These are phyloP conservation scores for Parazoanthus atlanticus DNA, from an alignment of 92 coral and sea anemone genomes.

Conservation along the genomic window DNA sequence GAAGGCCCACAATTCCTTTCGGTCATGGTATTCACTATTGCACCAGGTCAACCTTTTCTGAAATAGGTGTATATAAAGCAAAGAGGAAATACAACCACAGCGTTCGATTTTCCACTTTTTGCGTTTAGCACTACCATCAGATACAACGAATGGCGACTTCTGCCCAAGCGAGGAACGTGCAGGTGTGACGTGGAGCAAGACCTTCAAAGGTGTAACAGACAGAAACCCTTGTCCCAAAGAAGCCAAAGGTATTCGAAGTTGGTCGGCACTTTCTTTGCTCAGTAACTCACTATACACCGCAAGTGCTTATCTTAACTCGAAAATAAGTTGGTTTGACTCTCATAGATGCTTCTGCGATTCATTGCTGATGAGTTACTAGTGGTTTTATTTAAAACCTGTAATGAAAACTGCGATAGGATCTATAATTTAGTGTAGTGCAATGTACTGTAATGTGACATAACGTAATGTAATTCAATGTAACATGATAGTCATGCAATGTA, in stretches of 20 bases:
- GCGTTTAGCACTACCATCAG: constrained; percentile 43
- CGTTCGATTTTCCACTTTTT: background rate
- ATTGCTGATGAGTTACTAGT: background rate
- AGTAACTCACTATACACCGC: background rate
- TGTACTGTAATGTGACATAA: background rate
- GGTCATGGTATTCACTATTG: too few relatives aligned
- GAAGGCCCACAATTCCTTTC: too few relatives aligned
- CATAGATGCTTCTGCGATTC: background rate
- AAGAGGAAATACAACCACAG: too few relatives aligned
- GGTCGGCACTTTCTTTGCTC: background rate
- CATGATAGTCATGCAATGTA: too few relatives aligned
- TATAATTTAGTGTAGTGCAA: background rate
- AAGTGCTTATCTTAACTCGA: background rate
- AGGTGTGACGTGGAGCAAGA: constrained; percentile 65
- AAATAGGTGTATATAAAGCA: too few relatives aligned
- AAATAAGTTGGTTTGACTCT: background rate
- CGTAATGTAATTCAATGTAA: too few relatives aligned
- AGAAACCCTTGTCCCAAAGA: constrained; percentile 64
- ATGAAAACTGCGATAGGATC: background rate
- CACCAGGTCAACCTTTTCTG: too few relatives aligned
- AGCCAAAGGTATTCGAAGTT: constrained; percentile 39
- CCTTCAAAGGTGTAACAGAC: constrained; percentile 55
- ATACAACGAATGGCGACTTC: constrained; percentile 48
- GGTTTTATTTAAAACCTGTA: background rate
- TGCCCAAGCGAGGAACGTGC: constrained; percentile 61